Conservation (phyloP, 2,888 invertebrate genomes). For the Drosophila sordidula region DNA sequence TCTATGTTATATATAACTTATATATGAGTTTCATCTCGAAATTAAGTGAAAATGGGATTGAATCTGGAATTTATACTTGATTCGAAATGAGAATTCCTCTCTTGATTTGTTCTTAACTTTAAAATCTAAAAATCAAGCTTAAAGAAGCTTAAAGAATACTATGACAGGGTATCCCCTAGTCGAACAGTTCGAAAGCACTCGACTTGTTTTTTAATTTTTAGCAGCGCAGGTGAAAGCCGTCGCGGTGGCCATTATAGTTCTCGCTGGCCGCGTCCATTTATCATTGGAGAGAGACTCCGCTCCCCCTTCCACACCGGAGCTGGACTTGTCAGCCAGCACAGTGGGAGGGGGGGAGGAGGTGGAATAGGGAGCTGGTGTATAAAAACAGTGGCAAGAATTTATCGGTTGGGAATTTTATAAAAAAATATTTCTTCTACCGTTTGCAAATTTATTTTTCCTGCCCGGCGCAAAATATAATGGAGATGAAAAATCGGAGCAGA, state of each 20-base stretch:
- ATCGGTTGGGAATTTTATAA: slow-evolving; percentile 67
- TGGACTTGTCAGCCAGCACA: slow-evolving; percentile 66
- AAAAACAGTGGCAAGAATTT: slow-evolving; percentile 58
- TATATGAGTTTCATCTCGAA: too few relatives aligned
- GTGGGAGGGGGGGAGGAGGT: slow-evolving; percentile 13
- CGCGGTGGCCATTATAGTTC: slow-evolving; percentile 69
- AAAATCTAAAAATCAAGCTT: too few relatives aligned
- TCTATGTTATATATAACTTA: too few relatives aligned
- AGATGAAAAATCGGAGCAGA: slow-evolving; percentile 69
- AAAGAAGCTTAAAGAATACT: too few relatives aligned
- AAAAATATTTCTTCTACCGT: slow-evolving; percentile 67
- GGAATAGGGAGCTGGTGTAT: slow-evolving; percentile 17
- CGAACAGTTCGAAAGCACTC: not conserved
- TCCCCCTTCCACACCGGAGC: slow-evolving; percentile 29
- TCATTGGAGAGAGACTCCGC: slow-evolving; percentile 48
- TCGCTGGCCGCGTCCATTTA: slow-evolving; percentile 73
- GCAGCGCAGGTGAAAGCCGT: slow-evolving; percentile 71
- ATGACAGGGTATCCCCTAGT: slow-evolving; percentile 3
- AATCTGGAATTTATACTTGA: too few relatives aligned
- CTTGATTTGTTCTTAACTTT: too few relatives aligned
- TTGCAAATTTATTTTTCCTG: slow-evolving; percentile 76
- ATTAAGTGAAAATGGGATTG: too few relatives aligned
- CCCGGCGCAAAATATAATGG: slow-evolving; percentile 59
- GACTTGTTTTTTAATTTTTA: slow-evolving; percentile 35
- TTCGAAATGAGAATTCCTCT: too few relatives aligned